Percentiles rank a stretch among this genome's conserved stretches.
phyloP scores from a whole-genome alignment of 2,113 vertebrate species.

The Scytalopus superciliaris region DNA sequence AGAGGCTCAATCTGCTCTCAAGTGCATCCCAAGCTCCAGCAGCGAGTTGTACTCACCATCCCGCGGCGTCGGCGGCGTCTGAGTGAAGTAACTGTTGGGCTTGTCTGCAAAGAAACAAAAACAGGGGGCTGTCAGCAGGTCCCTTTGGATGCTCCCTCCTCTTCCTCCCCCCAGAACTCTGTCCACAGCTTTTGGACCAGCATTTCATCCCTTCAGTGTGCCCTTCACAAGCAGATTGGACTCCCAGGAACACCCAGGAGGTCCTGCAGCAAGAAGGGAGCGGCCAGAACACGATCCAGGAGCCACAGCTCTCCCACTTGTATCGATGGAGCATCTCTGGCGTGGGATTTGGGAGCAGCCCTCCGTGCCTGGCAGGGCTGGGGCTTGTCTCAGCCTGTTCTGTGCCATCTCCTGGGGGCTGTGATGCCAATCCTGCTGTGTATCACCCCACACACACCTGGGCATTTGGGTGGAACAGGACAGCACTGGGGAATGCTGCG shows the following conservation, averaged over 20 bases:
- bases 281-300: background rate
- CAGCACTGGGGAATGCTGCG: background rate
- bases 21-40: background rate
- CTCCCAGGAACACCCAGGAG: background rate
- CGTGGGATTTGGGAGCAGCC: background rate
- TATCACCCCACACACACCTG: background rate
- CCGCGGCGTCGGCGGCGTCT: conserved; percentile 72
- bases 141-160: background rate
- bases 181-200: background rate
- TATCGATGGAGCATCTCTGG: background rate
- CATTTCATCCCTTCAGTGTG: rapidly evolving
- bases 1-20: background rate
- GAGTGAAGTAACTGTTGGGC: conserved; percentile 86
- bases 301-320: background rate
- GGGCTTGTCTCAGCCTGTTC: background rate
- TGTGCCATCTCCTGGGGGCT: background rate
- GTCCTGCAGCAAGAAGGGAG: background rate
- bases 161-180: background rate
- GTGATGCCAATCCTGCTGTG: background rate
- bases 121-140: background rate
- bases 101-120: conserved; percentile 84
- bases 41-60: conserved; percentile 86
- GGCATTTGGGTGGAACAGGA: background rate
- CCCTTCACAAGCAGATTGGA: background rate
- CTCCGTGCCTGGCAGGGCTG: background rate